phyloP scores from a whole-genome alignment of 2,888 invertebrate genomes.

The Platycheirus albimanus region DNA sequence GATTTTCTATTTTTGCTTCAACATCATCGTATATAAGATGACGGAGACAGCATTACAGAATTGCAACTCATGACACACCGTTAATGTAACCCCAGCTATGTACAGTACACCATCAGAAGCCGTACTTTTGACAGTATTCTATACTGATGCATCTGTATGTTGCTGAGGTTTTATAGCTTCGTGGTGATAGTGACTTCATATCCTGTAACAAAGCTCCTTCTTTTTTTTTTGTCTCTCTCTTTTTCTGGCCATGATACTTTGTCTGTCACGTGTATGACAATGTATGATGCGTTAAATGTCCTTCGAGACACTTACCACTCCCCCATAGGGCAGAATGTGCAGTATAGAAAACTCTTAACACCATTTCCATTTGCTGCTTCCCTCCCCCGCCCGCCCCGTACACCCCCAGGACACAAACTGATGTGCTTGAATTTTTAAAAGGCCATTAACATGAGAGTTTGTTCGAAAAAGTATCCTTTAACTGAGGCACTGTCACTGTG shows the following conservation, averaged over 20 bases:
- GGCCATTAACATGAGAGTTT: slow-evolving; percentile 47
- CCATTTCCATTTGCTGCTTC: slow-evolving; percentile 36
- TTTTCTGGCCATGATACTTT: slow-evolving; percentile 43
- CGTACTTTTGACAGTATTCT: slow-evolving; percentile 33
- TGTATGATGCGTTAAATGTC: slow-evolving; percentile 57
- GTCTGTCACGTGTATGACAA: slow-evolving; percentile 43
- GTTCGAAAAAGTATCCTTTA: slow-evolving; percentile 41
- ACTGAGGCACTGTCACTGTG: slow-evolving; percentile 28
- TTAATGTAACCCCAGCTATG: slow-evolving; percentile 33
- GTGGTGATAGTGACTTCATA: slow-evolving; percentile 33
- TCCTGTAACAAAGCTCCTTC: slow-evolving; percentile 40
- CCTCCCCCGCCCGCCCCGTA: too few species aligned
- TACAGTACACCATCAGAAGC: too few species aligned
- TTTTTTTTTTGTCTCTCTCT: slow-evolving; percentile 7
- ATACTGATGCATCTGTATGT: slow-evolving; percentile 24
- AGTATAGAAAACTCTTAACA: slow-evolving; percentile 35
- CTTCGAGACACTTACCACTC: slow-evolving; percentile 54
- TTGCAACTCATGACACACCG: slow-evolving; percentile 33
- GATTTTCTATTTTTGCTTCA: slow-evolving; percentile 63
- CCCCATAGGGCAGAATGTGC: background rate
- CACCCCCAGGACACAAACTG: background rate
- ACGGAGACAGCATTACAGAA: slow-evolving; percentile 10
- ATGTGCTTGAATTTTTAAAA: slow-evolving; percentile 59
- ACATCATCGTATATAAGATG: too few species aligned
- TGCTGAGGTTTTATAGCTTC: slow-evolving; percentile 19